Evolutionary conservation across 2,113 vertebrate genomes (phyloP).

Genomic region (Oreochromis niloticus): DNA sequence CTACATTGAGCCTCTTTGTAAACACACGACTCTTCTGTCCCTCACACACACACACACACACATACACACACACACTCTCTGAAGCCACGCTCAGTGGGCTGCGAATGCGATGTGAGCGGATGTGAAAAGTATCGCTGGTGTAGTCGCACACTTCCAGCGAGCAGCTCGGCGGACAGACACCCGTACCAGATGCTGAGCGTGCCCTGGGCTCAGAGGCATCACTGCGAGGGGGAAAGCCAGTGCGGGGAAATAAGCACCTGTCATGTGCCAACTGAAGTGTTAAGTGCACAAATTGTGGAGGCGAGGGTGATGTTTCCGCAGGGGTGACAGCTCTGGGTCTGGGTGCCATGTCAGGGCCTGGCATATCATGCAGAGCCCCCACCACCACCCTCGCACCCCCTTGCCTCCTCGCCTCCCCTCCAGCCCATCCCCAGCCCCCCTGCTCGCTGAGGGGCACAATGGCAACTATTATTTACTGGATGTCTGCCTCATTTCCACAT

Average conservation of each 20-base stretch:
- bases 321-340: conserved; percentile 70
- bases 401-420: not conserved
- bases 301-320: conserved; percentile 70
- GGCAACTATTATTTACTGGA: conserved; percentile 74
- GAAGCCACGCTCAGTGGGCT: conserved; percentile 7
- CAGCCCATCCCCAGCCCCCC: not conserved
- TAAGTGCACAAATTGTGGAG: conserved; percentile 74
- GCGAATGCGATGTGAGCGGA: conserved; percentile 27
- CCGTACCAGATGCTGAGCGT: conserved; percentile 52
- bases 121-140: conserved; percentile 49
- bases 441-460: conserved; percentile 61
- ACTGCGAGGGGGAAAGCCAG: conserved; percentile 48
- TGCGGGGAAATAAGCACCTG: conserved; percentile 72
- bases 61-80: not conserved
- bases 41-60: not conserved
- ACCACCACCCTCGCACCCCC: not conserved
- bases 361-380: conserved; percentile 54
- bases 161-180: conserved; percentile 46
- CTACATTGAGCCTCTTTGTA: not conserved
- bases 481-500: conserved; percentile 73
- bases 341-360: conserved; percentile 62
- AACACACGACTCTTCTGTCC: not conserved
- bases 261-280: conserved; percentile 77
- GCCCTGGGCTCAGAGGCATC: conserved; percentile 56
- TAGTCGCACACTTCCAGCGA: conserved; percentile 6